Evolutionary conservation across 2,888 invertebrate species (phyloP).

Genomic region (Cataglyphis livida): DNA sequence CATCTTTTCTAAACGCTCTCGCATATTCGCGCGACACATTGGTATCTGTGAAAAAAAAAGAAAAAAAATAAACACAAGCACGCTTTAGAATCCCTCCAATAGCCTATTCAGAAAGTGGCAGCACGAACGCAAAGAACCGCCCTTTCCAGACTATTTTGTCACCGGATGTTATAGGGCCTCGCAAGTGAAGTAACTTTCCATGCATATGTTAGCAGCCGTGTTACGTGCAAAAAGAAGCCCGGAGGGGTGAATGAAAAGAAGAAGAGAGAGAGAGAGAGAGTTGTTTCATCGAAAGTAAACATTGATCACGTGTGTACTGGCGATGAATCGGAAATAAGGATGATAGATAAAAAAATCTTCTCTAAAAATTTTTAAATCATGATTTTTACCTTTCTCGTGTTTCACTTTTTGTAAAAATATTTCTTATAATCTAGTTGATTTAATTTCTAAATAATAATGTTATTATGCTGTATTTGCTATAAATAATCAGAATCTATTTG

Average conservation of each 20-base stretch:
- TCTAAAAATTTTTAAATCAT: background rate
- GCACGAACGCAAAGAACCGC: constrained; percentile 37
- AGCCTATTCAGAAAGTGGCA: constrained; percentile 50
- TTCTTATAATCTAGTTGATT: background rate
- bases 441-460: constrained; percentile 8
- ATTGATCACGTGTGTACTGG: constrained; percentile 13
- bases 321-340: constrained; percentile 31
- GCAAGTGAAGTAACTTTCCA: constrained; percentile 71
- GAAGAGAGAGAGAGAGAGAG: constrained; percentile 22
- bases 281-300: constrained; percentile 60
- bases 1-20: constrained; percentile 9
- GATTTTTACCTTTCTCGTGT: background rate
- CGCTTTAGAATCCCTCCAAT: constrained; percentile 47
- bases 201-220: constrained; percentile 80
- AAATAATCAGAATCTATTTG: background rate
- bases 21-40: constrained; percentile 2
- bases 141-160: constrained; percentile 61
- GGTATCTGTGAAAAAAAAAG: background rate
- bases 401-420: background rate
- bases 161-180: constrained; percentile 58
- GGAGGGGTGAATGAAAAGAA: constrained; percentile 21
- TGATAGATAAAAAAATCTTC: background rate
- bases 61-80: constrained; percentile 21
- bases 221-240: constrained; percentile 48
- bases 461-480: background rate